Conservation (phyloP, 2,113 vertebrate genomes). For the Delphinus delphis region DNA sequence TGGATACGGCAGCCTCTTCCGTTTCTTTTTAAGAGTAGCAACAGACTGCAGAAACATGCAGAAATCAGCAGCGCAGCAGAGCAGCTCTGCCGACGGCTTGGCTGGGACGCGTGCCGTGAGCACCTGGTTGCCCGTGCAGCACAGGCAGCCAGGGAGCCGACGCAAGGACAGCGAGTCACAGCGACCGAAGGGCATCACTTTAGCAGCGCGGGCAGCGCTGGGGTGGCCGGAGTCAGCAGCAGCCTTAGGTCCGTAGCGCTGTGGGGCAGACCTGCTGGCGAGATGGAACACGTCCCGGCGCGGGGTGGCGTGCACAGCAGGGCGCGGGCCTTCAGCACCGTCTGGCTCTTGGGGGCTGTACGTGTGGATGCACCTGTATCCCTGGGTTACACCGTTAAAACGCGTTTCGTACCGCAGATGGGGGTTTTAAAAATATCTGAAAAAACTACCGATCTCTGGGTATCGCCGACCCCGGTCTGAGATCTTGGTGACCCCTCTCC, state of each 20-base stretch:
- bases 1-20: conserved; percentile 43
- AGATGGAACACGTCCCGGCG: not conserved
- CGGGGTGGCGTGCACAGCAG: not conserved
- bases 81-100: conserved; percentile 7
- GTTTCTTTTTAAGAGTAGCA: conserved; percentile 61
- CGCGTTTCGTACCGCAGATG: not conserved
- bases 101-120: not conserved
- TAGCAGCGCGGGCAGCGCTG: not conserved
- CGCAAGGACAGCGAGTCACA: not conserved
- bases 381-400: not conserved
- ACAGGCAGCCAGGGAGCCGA: not conserved
- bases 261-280: not conserved
- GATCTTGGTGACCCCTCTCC: not conserved
- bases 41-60: conserved; percentile 64
- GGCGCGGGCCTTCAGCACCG: not conserved
- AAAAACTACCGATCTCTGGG: not conserved
- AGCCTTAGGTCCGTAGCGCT: not conserved
- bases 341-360: not conserved
- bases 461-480: not conserved
- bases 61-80: conserved; percentile 35
- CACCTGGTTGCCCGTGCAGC: not conserved
- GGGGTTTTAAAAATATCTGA: not conserved
- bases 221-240: not conserved
- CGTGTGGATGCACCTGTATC: not conserved
- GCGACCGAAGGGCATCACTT: not conserved